Evolutionary conservation across 2,888 invertebrate species (phyloP).

Genomic region (Carpatolechia fugitivella): DNA sequence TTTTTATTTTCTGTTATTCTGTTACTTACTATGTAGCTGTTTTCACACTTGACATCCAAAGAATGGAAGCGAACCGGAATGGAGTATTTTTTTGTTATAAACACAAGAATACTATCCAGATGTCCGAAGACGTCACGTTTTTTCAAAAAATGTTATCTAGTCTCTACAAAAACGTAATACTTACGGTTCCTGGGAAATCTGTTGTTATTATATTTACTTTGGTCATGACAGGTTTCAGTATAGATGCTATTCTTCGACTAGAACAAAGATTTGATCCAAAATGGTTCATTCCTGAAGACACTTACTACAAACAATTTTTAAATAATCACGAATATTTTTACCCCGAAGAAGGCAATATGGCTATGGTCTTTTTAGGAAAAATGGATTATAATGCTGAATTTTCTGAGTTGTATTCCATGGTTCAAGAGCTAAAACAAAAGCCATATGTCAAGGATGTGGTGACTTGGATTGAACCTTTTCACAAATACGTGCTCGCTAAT

Average conservation of each 20-base stretch:
- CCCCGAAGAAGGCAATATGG: constrained; percentile 82
- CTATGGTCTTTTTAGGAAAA: constrained; percentile 82
- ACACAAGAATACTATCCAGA: constrained; percentile 76
- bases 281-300: constrained; percentile 87
- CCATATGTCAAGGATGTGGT: constrained; percentile 76
- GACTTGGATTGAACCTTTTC: constrained; percentile 84
- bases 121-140: constrained; percentile 76
- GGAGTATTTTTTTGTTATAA: constrained; percentile 83
- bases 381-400: constrained; percentile 83
- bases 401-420: constrained; percentile 75
- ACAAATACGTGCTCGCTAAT: constrained; percentile 79
- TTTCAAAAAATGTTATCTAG: constrained; percentile 79
- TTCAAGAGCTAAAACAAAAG: constrained; percentile 71
- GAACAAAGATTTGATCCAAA: constrained; percentile 88
- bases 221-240: constrained; percentile 79
- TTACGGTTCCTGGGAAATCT: constrained; percentile 83
- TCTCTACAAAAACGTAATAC: constrained; percentile 82
- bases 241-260: constrained; percentile 80
- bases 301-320: constrained; percentile 82
- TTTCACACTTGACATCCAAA: constrained; percentile 84
- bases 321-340: constrained; percentile 78
- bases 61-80: constrained; percentile 82
- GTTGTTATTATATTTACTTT: constrained; percentile 80
- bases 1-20: constrained; percentile 86
- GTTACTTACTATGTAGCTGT: constrained; percentile 90